Evolutionary conservation across 2,888 invertebrate species (phyloP).

Genomic region (Enchytraeus crypticus): DNA sequence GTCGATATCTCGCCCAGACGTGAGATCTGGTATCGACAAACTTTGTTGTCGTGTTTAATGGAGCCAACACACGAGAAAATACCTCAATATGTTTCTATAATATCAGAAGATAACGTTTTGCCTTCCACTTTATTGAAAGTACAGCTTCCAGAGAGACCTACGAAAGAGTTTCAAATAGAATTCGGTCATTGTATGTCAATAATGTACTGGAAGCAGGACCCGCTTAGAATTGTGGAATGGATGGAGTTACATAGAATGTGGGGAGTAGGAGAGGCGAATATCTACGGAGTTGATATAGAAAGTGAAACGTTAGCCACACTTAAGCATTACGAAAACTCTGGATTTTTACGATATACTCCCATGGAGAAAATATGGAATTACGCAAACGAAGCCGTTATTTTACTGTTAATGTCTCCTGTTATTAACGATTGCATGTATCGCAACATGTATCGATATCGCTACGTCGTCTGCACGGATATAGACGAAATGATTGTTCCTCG

Average conservation of each 20-base stretch:
- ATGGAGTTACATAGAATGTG: constrained; percentile 18
- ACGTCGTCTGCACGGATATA: constrained; percentile 15
- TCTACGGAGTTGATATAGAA: constrained; percentile 15
- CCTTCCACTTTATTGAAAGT: constrained; percentile 12
- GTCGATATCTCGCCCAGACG: constrained; percentile 1
- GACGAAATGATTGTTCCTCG: constrained; percentile 21
- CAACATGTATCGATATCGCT: constrained; percentile 19
- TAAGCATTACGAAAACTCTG: constrained; percentile 7
- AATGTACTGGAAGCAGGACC: constrained; percentile 18
- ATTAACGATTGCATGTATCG: constrained; percentile 23
- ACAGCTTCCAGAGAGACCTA: constrained; percentile 7
- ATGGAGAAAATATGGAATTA: background rate
- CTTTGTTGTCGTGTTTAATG: constrained; percentile 14
- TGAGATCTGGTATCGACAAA: constrained; percentile 6
- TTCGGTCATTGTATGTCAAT: constrained; percentile 25
- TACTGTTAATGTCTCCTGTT: constrained; percentile 22
- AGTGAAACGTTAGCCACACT: constrained; percentile 1
- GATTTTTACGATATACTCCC: constrained; percentile 12
- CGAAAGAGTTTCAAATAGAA: background rate
- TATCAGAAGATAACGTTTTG: background rate
- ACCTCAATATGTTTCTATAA: constrained; percentile 15
- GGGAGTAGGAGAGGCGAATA: constrained; percentile 18
- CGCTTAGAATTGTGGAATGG: constrained; percentile 19
- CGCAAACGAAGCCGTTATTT: constrained; percentile 6
- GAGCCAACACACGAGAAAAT: background rate